Conservation (phyloP, 2,113 vertebrate species). For the Zosterops borbonicus region DNA sequence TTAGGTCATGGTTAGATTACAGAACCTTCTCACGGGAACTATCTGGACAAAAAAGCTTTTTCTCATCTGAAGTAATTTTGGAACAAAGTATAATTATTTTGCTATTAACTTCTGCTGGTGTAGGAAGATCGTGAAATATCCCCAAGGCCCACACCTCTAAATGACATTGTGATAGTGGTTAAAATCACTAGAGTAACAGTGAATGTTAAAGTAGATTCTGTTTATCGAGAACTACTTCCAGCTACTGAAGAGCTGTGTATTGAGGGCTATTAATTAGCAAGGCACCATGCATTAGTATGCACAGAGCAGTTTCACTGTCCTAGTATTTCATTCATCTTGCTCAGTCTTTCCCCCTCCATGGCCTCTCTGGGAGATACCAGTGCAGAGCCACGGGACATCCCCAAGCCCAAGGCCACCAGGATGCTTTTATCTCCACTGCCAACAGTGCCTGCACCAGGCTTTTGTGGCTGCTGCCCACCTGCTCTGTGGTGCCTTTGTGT, state of each 20-base stretch:
- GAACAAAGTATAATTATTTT: constrained; percentile 47
- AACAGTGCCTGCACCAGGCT: background rate
- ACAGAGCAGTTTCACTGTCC: background rate
- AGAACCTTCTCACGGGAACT: background rate
- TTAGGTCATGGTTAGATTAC: background rate
- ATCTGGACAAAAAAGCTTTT: background rate
- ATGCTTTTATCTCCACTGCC: background rate
- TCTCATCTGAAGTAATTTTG: background rate
- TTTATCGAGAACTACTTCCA: constrained; percentile 35
- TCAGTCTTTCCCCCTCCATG: background rate
- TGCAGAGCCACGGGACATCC: background rate
- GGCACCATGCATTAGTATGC: background rate
- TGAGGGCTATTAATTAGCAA: constrained; percentile 25
- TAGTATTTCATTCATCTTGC: background rate
- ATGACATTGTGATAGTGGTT: constrained; percentile 1
- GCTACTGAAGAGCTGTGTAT: background rate
- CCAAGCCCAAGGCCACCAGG: background rate
- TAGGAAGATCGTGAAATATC: background rate
- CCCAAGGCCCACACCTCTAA: constrained; percentile 39
- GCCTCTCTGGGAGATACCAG: background rate
- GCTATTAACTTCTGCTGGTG: constrained; percentile 12
- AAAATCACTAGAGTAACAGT: background rate
- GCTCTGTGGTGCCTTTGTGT: background rate
- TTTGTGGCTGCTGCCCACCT: background rate
- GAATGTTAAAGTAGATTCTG: constrained; percentile 14